Percentiles rank a stretch among this genome's conserved stretches.
Conservation (phyloP, 2,888 invertebrate genomes). For the Imbricaverruca yamaguchii region DNA sequence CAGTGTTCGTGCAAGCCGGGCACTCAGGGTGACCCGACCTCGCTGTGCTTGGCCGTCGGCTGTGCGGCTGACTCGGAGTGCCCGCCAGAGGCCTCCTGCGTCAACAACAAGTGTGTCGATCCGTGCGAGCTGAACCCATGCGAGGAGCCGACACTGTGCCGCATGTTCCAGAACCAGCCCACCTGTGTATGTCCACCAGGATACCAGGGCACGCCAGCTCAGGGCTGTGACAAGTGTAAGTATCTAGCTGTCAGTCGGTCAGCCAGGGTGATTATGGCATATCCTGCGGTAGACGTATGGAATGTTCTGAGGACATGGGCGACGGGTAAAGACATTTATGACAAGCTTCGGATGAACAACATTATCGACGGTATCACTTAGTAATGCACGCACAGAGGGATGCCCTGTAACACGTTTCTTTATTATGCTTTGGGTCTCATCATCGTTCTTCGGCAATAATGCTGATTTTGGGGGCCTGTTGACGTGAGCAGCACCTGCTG, state of each 20-base stretch:
- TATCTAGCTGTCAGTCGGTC: not conserved
- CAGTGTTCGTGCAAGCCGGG: conserved; percentile 40
- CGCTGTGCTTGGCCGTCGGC: conserved; percentile 51
- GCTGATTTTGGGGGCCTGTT: too few species aligned
- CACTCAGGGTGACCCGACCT: conserved; percentile 39
- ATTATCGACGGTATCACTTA: too few species aligned
- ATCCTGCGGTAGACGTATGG: too few species aligned
- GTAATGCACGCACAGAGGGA: too few species aligned
- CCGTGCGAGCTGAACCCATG: conserved; percentile 74
- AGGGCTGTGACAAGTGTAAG: conserved; percentile 37
- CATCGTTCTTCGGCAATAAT: too few species aligned
- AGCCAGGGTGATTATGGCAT: too few species aligned
- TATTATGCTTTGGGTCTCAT: too few species aligned
- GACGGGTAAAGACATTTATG: too few species aligned
- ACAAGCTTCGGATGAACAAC: too few species aligned
- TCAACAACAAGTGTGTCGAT: conserved; percentile 74
- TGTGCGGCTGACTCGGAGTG: conserved; percentile 82
- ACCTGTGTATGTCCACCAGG: conserved; percentile 76
- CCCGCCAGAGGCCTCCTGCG: conserved; percentile 73
- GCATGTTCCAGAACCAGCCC: conserved; percentile 69
- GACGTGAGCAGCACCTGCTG: too few species aligned
- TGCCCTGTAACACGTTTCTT: too few species aligned
- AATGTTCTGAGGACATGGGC: too few species aligned
- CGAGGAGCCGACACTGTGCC: conserved; percentile 67
- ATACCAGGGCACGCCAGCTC: conserved; percentile 50